Evolutionary conservation across 2,797 vertebrate species (phyloP), one percentile per base, ranked within the genome.

Genomic region (Typhlichthys eigenmanni): DNA sequence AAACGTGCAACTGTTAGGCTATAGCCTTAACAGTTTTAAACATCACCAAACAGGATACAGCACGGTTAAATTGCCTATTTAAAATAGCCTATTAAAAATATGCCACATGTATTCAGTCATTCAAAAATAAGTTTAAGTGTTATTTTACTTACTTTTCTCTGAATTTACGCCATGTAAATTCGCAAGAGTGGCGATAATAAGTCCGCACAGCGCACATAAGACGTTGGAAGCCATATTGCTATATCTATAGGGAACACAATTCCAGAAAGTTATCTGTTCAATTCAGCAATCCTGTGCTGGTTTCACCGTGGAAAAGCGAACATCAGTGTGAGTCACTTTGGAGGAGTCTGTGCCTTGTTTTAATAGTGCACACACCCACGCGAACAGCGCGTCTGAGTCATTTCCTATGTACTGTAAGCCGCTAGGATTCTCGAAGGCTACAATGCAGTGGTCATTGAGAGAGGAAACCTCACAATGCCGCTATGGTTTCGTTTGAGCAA

Each of bases 291-390:
- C 73, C 78, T 84, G 79, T 59, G 81, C 82, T 84, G 86, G 84
- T 81, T 87, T 79, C 78, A 87, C 79, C 85, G 80, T 88, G 87
- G 88, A 90, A 89, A 86, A 88, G 89, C 77, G 80, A 80, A 86
- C 89, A 85, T 87, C 86, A 88, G 88, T 90, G 86, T 93, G 91
- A 92, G 86, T 91, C 92, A 93, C 83, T 74, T 24, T 89, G 71
- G 78, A 86, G 83, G 86, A 88, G 86, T 86, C 88, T 85, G 88
- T 85, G 86, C 87, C 91, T 83, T 91, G 92, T 91, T 93, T 92
- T 92, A 93, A 92, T 68, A 88, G 90, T 67, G 90, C 83, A 91
- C 91, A 92, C 92, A 91, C 92, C 91, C 92, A 92, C 92, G 89
- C 92, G 69, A 63, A 78, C 87, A 82, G 80, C 76, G 60, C 86